Evolutionary conservation across 2,113 vertebrate species (phyloP), one percentile per base, ranked within the genome.

Genomic region (Scopus umbretta): DNA sequence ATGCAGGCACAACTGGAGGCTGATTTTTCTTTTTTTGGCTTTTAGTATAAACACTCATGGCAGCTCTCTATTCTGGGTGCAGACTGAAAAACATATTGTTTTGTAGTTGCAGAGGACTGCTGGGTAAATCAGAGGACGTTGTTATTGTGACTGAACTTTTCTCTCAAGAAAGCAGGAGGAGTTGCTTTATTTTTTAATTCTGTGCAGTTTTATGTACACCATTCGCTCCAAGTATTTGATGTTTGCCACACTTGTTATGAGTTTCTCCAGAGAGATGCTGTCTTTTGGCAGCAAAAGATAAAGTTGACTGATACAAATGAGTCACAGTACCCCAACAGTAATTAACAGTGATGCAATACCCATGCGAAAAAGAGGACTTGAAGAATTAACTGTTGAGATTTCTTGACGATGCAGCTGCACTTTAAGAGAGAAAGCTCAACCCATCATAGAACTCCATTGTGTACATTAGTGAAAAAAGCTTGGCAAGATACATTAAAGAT

Each of bases 201-300:
- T 62, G 56, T 59, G 65, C 72, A 63, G 62, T 71, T 97, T 96
- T 90, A 80, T 56, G 94, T 86, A 85, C 86, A 83, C 66, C 65
- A 42, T 86, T 95, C 17, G 1, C 59, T 95, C 87, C 56, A 91
- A 95, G 96, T 94, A 89, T 42, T 94, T 96, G 96, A 98, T 85
- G 85, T 96, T 96, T 96, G 94, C 97, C 96, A 90, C 94, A 94
- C 95, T 97, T 95, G 92, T 94, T 96, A 97, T 96, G 98, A 98
- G 98, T 96, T 97, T 98, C 97, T 98, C 98, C 98, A 98, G 98
- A 98, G 97, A 98, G 96, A 97, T 88, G 93, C 92, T 95, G 93
- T 97, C 97, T 97, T 96, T 95, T 98, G 97, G 96, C 98, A 97
- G 97, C 95, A 93, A 95, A 98, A 98, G 98, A 98, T 98, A 98